Conservation (phyloP, 2,888 invertebrate genomes). For the Mythimna albipuncta region DNA sequence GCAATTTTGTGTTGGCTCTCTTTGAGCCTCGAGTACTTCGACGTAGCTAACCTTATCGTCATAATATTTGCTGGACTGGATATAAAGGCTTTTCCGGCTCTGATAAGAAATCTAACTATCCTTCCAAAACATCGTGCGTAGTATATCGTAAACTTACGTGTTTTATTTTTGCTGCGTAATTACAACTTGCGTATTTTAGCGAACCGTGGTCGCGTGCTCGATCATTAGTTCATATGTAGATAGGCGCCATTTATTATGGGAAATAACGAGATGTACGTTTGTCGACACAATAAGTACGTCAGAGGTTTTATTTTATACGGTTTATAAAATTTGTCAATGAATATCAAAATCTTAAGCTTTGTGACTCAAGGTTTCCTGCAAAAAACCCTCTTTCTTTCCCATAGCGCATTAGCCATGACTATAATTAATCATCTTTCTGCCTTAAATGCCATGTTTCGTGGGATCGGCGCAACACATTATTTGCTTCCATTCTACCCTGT, state of each 20-base stretch:
- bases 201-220: slow-evolving; percentile 9
- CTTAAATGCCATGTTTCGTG: too few relatives aligned
- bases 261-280: slow-evolving; percentile 2
- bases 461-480: too few relatives aligned
- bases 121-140: background rate
- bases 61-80: background rate
- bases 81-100: background rate
- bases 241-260: slow-evolving; percentile 17
- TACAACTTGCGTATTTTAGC: slow-evolving; percentile 9
- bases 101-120: background rate
- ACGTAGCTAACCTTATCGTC: background rate
- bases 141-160: background rate
- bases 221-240: slow-evolving; percentile 2
- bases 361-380: background rate
- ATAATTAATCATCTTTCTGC: too few relatives aligned
- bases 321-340: background rate
- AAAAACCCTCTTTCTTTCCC: background rate
- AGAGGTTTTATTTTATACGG: background rate
- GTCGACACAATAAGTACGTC: background rate
- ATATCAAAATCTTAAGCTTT: background rate
- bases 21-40: background rate
- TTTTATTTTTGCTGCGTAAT: slow-evolving; percentile 25
- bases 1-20: too few relatives aligned
- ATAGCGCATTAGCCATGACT: too few relatives aligned
- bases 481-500: too few relatives aligned